Percentiles rank a stretch among this genome's conserved stretches.
phyloP scores from a whole-genome alignment of 1,140 invertebrate species.

The Drosophila orosa region DNA sequence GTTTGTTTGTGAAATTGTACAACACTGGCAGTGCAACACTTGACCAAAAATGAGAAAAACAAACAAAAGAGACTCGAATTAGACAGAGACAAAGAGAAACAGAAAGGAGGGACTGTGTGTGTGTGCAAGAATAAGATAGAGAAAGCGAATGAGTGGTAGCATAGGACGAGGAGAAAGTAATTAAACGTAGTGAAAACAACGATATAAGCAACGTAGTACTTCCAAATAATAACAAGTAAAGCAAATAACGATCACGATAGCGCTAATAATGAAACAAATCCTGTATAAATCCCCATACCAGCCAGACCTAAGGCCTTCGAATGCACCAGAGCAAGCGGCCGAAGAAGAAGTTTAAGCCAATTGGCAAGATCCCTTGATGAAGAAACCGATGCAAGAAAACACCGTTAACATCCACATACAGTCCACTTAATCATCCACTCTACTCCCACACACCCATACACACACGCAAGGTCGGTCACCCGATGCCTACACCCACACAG shows the following conservation, averaged over 20 bases:
- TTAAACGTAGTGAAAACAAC: conserved; percentile 67
- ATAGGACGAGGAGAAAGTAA: conserved; percentile 22
- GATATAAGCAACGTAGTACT: conserved; percentile 76
- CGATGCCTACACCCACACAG: conserved; percentile 1
- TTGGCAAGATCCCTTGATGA: background rate
- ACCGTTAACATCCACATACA: conserved; percentile 12
- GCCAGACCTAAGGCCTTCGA: background rate
- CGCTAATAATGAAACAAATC: conserved; percentile 33
- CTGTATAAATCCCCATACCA: conserved; percentile 46
- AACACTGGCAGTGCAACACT: conserved; percentile 65
- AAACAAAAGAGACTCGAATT: conserved; percentile 33
- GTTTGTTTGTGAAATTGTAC: conserved; percentile 33
- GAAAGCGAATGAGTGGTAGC: conserved; percentile 1
- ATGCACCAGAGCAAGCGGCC: background rate
- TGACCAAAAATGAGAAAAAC: conserved; percentile 43
- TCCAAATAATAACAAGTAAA: conserved; percentile 50
- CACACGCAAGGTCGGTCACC: conserved; percentile 1
- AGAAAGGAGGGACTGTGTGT: conserved; percentile 21
- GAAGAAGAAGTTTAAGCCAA: background rate
- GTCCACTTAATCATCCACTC: conserved; percentile 7
- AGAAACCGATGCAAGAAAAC: conserved; percentile 7
- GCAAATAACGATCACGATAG: conserved; percentile 34
- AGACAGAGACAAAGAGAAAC: conserved; percentile 41
- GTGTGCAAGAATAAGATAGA: conserved; percentile 5
- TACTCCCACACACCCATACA: conserved; percentile 3